Evolutionary conservation across 1,140 invertebrate species (phyloP), one percentile per base, ranked within the genome.

Genomic region (Ostrea edulis): DNA sequence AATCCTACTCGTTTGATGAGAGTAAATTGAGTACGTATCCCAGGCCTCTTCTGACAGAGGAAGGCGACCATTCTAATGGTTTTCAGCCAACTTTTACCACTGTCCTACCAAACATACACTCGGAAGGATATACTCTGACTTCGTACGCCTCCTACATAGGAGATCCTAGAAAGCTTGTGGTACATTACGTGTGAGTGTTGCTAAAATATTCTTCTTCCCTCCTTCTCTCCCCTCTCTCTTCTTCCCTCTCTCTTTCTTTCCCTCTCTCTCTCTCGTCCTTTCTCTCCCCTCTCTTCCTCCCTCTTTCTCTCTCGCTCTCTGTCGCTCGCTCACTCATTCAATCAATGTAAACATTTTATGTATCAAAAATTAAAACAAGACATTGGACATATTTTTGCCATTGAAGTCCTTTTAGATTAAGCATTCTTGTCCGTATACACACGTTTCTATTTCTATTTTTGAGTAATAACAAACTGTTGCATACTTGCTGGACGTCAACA

Each of bases 191-290:
- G 68, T 77, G 25, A 77, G 68, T 71, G 7, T 71, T 2, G 22
- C 8, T 71, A 22, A 22, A 22, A 12, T 22, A 8, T n/a, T 68
- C 65, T 68, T n/a, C 25, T 11, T 22, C 65, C 25, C 65, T 68
- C 65, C 25, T n/a, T 68, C n/a, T 62, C 58, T 14, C 58, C 14
- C 58, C 25, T 25, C 25, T 5, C 8, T 11, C 11, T 5, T n/a
- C 14, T 65, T 68, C 25, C 25, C 68, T 77, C 25, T 77, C 68
- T 71, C 68, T 44, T 11, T 71, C 68, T 71, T 2, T 71, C 65
- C 29, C 65, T 29, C 65, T 68, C 65, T 68, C 65, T 68, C 65
- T 68, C 65, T 68, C n/a, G n/a, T n/a, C n/a, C n/a, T n/a, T n/a
- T 62, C 58, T 14, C 58, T 62, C 58, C 25, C 11, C 25, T 5